A percentile compares a stretch with the other conserved stretches of the same genome.
These are phyloP conservation scores for Fulica atra DNA, from an alignment of 2,113 vertebrate species.

Conservation along the genomic window DNA sequence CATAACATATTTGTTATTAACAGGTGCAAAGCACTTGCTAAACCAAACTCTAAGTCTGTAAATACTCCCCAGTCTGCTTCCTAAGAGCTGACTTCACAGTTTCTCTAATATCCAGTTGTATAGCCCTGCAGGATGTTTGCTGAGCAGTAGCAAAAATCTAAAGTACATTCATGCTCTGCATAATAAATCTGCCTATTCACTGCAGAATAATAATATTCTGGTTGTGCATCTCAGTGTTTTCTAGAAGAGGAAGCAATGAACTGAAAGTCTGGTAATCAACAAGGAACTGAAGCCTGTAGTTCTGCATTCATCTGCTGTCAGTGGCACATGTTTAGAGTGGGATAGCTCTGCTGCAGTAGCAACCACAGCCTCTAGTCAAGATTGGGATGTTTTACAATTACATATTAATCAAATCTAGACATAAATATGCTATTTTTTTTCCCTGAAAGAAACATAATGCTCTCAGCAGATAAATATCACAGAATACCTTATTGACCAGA, in stretches of 20 bases:
- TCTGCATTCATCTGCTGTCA: slow-evolving; percentile 13
- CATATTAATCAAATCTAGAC: background rate
- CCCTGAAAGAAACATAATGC: background rate
- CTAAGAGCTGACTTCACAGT: slow-evolving; percentile 29
- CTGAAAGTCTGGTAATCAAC: slow-evolving; percentile 37
- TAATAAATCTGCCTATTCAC: slow-evolving; percentile 41
- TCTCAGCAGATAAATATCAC: background rate
- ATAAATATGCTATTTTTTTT: background rate
- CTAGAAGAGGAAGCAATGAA: slow-evolving; percentile 14
- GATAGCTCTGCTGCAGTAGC: background rate
- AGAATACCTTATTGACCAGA: background rate
- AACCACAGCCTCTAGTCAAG: background rate
- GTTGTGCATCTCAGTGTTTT: slow-evolving; percentile 13
- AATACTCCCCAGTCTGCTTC: background rate
- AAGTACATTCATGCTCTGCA: background rate
- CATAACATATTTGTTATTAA: background rate
- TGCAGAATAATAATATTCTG: slow-evolving; percentile 20
- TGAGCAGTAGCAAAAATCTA: slow-evolving; percentile 25
- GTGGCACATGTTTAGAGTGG: background rate
- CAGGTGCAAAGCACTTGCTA: background rate
- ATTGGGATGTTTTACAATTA: background rate
- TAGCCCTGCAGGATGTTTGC: slow-evolving; percentile 16
- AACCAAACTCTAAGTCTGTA: background rate
- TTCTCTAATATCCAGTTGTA: background rate
- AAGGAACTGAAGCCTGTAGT: slow-evolving; percentile 29